These are phyloP conservation scores for Melanotaenia parkinsoni DNA, from an alignment of 2,797 vertebrate genomes.

Conservation along the genomic window DNA sequence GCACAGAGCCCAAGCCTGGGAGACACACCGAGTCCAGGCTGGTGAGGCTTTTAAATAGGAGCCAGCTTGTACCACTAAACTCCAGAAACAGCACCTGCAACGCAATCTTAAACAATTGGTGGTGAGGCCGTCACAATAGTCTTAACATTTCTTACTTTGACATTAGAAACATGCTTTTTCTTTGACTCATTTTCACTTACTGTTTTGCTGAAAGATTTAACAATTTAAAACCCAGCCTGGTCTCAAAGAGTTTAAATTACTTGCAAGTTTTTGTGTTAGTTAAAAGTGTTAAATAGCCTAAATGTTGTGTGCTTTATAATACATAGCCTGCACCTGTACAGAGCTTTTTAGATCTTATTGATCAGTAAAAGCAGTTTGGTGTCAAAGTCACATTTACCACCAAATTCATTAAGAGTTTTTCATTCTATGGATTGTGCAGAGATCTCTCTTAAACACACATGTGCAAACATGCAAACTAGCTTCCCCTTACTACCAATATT, in stretches of 20 bases:
- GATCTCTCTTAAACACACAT: no score
- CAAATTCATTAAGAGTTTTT: not conserved
- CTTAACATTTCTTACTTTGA: not conserved
- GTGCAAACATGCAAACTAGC: no score
- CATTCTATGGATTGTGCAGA: not conserved
- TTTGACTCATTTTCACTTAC: not conserved
- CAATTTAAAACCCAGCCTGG: not conserved
- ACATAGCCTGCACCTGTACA: not conserved
- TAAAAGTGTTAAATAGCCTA: not conserved
- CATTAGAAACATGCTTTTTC: not conserved
- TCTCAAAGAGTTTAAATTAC: not conserved
- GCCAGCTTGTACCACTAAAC: no score
- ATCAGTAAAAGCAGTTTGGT: not conserved
- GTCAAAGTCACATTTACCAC: not conserved
- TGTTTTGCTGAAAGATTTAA: not conserved
- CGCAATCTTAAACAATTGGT: no score
- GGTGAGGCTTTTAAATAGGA: no score
- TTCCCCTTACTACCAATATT: not conserved
- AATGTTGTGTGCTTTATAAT: not conserved
- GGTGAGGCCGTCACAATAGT: no score
- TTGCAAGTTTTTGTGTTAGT: not conserved
- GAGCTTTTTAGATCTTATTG: not conserved
- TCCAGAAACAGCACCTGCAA: no score
- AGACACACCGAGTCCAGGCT: no score
- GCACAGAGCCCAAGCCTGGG: no score